phyloP scores from a whole-genome alignment of 2,888 invertebrate species.

The Seladonia tumulorum region DNA sequence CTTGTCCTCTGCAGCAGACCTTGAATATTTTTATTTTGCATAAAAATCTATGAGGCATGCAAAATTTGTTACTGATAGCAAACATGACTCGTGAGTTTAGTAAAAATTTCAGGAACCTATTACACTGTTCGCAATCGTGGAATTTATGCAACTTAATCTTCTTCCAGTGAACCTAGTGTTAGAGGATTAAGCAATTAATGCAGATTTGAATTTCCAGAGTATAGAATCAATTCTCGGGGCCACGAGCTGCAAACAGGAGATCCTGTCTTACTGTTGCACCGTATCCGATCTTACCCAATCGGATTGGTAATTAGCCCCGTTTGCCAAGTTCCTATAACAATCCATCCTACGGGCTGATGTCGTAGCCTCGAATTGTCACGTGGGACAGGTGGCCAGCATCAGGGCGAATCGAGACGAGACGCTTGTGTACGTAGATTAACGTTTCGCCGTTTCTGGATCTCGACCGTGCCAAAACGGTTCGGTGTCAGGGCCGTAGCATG shows the following conservation, averaged over 20 bases:
- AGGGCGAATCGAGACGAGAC: constrained; percentile 53
- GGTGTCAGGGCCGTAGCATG: neutral
- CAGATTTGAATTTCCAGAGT: neutral
- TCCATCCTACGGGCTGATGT: constrained; percentile 43
- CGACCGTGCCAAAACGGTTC: constrained; percentile 23
- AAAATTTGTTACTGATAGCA: no score
- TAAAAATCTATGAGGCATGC: no score
- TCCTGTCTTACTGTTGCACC: constrained; percentile 12
- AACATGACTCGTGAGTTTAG: no score
- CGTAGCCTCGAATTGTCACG: constrained; percentile 52
- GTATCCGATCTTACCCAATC: constrained; percentile 53
- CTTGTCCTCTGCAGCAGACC: no score
- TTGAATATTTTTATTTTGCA: no score
- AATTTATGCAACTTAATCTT: neutral
- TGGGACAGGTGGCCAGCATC: constrained; percentile 45
- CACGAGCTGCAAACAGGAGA: neutral
- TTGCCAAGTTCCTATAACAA: constrained; percentile 63
- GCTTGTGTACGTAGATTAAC: constrained; percentile 57
- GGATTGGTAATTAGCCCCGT: constrained; percentile 69
- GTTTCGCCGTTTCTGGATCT: constrained; percentile 28
- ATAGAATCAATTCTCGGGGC: neutral
- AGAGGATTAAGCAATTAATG: neutral
- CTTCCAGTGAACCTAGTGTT: neutral
- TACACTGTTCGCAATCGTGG: neutral
- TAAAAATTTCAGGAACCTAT: neutral